These are phyloP conservation scores for Dioctria linearis DNA, from an alignment of 2,888 invertebrate genomes.

Conservation along the genomic window DNA sequence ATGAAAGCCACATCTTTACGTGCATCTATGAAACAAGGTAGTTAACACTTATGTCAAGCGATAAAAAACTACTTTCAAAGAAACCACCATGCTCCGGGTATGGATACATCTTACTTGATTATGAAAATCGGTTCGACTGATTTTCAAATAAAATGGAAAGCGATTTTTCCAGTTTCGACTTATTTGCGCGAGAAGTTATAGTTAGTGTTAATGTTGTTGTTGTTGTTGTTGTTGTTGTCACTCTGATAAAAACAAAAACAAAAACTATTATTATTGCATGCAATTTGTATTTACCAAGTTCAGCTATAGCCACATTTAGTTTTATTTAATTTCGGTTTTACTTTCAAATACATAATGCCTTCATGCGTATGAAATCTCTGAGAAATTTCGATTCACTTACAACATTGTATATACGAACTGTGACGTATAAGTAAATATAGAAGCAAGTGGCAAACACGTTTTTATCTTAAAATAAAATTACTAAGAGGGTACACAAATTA, in stretches of 20 bases:
- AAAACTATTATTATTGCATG: conserved; percentile 27
- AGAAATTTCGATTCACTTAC: no score
- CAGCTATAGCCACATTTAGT: neutral
- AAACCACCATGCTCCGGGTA: conserved; percentile 11
- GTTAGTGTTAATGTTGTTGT: neutral
- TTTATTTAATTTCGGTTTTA: neutral
- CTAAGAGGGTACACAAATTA: no score
- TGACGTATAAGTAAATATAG: no score
- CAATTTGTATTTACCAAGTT: neutral
- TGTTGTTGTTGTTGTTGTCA: no score
- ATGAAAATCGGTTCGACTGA: conserved; percentile 25
- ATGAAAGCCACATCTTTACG: conserved; percentile 48
- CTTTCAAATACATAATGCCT: neutral
- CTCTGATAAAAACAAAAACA: neutral
- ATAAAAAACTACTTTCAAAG: conserved; percentile 51
- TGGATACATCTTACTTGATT: conserved; percentile 18
- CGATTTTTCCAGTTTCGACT: conserved; percentile 68
- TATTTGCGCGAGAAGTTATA: neutral
- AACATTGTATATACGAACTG: no score
- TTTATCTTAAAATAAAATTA: no score
- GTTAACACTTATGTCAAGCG: conserved; percentile 42
- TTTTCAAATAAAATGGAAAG: conserved; percentile 66
- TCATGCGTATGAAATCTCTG: neutral
- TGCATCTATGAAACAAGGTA: conserved; percentile 31
- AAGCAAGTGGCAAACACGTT: no score